Percentiles rank a stretch among this genome's conserved stretches.
Evolutionary conservation across 1,140 invertebrate genomes (phyloP).

Genomic region (Pseudomyrmex concolor): DNA sequence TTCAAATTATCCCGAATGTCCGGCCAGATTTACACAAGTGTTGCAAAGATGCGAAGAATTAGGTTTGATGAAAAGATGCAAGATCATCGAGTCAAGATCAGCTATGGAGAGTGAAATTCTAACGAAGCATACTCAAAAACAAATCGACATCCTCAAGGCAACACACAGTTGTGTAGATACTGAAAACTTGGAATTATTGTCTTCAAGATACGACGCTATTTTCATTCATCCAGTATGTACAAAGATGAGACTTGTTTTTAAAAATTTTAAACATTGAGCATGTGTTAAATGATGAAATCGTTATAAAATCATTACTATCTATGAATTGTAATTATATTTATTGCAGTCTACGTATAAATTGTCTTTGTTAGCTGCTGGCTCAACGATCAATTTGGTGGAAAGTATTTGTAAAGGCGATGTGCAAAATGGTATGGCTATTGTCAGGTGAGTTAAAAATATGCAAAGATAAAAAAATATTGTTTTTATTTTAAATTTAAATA

Average conservation of each 20-base stretch:
- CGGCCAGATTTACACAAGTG: slow-evolving; percentile 89
- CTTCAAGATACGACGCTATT: slow-evolving; percentile 93
- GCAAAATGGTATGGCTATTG: slow-evolving; percentile 94
- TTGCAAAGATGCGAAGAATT: slow-evolving; percentile 91
- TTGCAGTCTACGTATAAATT: slow-evolving; percentile 92
- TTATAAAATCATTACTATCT: slow-evolving; percentile 20
- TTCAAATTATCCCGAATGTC: slow-evolving; percentile 92
- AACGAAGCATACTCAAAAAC: slow-evolving; percentile 88
- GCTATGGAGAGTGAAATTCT: slow-evolving; percentile 91
- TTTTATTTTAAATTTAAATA: slow-evolving; percentile 2
- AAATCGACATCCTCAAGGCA: slow-evolving; percentile 88
- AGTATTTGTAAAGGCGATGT: slow-evolving; percentile 89
- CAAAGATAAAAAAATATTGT: not conserved
- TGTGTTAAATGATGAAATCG: slow-evolving; percentile 21
- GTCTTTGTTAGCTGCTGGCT: slow-evolving; percentile 91
- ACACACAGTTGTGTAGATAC: slow-evolving; percentile 87
- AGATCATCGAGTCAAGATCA: slow-evolving; percentile 85
- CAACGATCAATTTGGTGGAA: slow-evolving; percentile 92
- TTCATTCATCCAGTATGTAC: slow-evolving; percentile 93
- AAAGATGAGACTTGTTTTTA: not conserved
- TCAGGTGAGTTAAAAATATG: slow-evolving; percentile 83
- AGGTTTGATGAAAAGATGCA: slow-evolving; percentile 90
- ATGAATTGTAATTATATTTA: slow-evolving; percentile 36
- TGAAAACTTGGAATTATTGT: slow-evolving; percentile 89
- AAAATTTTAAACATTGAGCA: slow-evolving; percentile 19